phyloP scores from a whole-genome alignment of 2,888 invertebrate species.

The Dynastes grantii region DNA sequence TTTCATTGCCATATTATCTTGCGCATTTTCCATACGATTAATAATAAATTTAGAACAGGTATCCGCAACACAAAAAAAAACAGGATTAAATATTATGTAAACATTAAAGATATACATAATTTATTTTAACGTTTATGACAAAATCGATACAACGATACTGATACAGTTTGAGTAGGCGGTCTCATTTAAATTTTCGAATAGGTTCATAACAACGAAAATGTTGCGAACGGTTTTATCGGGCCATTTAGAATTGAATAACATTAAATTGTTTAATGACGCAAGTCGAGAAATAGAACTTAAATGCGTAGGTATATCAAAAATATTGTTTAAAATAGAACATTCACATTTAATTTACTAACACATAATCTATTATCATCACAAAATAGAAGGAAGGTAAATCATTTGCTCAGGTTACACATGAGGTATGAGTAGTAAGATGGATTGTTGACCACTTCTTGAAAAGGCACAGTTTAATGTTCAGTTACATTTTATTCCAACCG shows the following conservation, averaged over 20 bases:
- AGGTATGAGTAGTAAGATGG: too few species aligned
- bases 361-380: too few species aligned
- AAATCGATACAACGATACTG: not conserved
- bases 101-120: slow-evolving; percentile 13
- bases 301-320: not conserved
- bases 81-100: slow-evolving; percentile 8
- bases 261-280: slow-evolving; percentile 2
- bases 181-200: slow-evolving; percentile 12
- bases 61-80: not conserved
- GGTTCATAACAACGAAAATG: slow-evolving; percentile 4
- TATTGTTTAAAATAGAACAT: not conserved
- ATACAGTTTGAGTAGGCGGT: not conserved
- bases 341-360: too few species aligned
- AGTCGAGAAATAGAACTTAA: not conserved
- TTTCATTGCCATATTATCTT: too few species aligned
- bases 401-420: too few species aligned
- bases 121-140: slow-evolving; percentile 6
- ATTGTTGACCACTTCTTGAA: too few species aligned
- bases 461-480: too few species aligned
- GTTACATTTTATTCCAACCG: too few species aligned
- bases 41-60: too few species aligned
- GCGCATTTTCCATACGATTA: too few species aligned
- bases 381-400: too few species aligned
- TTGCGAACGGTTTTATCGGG: not conserved
- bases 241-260: slow-evolving; percentile 1